phyloP scores from a whole-genome alignment of 2,797 vertebrate genomes.

The Lepilemur ruficaudatus region DNA sequence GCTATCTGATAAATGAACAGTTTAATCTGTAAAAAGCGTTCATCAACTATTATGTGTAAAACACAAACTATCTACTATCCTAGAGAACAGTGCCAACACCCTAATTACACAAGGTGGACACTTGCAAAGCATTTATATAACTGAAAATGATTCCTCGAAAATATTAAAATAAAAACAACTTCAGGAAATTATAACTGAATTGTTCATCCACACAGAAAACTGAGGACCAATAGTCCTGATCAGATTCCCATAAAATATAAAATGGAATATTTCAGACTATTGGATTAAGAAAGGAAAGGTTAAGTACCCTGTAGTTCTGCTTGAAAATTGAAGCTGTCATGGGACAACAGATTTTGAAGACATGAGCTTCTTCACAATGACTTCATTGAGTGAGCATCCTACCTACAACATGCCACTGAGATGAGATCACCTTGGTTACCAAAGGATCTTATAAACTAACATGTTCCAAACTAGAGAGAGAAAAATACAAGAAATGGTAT shows the following conservation, averaged over 20 bases:
- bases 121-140: background rate
- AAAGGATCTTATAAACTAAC: background rate
- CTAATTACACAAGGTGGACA: background rate
- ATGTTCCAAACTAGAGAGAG: background rate
- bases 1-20: background rate
- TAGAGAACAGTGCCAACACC: background rate
- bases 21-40: background rate
- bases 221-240: background rate
- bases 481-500: background rate
- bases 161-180: background rate
- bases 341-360: background rate
- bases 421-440: background rate
- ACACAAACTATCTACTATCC: background rate
- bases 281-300: background rate
- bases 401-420: background rate
- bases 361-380: background rate
- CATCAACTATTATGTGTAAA: background rate
- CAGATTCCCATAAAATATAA: conserved; percentile 9
- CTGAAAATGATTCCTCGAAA: conserved; percentile 24
- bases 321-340: background rate
- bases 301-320: background rate
- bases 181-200: background rate
- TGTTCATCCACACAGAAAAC: conserved; percentile 10
- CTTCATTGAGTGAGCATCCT: background rate
- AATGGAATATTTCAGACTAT: background rate